Evolutionary conservation across 1,140 invertebrate genomes (phyloP), one percentile per base, ranked within the genome.

Genomic region (Leptopilina clavipes): DNA sequence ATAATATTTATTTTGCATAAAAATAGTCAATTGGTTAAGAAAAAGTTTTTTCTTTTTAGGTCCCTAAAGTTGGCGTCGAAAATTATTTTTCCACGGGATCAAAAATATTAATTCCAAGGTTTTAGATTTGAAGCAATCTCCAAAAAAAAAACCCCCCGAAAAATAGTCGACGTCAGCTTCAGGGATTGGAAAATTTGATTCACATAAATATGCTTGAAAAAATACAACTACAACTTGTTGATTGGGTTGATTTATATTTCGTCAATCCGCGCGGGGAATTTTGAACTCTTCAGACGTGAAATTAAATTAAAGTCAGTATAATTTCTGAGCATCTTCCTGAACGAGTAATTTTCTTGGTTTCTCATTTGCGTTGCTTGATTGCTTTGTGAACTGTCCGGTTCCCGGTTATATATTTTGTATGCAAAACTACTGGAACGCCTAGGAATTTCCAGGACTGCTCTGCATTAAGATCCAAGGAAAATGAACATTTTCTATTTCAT

Each of bases 291-390:
- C 6, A 65, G 25, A 8, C 59, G 19, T 8, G 12, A 65, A 37
- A 31, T 65, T 65, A 11, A 65, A 31, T 31, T 65, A 65, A 31
- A 65, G 19, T 31, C 9, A 65, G 22, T 6, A 52, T 52, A 25
- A 65, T 31, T 65, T 31, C 59, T 65, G 59, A 65, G 59, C 12
- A 65, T 25, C 59, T 65, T 65, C 25, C 59, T 65, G 59, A 37
- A 65, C 59, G 25, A 65, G 59, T 14, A 65, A 65, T 65, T 65
- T 65, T 65, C 59, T 65, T 65, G 22, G 59, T 65, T 65, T 65
- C 59, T 65, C 59, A 65, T 65, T 65, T 65, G 12, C 59, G 59
- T 65, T 65, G 25, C 59, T 65, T 65, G 59, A 65, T 65, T 65
- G 59, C 59, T 65, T 65, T 65, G 59, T 65, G 59, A 65, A 65